Conservation (phyloP, 2,888 invertebrate species). For the Trachelus iudaicus region DNA sequence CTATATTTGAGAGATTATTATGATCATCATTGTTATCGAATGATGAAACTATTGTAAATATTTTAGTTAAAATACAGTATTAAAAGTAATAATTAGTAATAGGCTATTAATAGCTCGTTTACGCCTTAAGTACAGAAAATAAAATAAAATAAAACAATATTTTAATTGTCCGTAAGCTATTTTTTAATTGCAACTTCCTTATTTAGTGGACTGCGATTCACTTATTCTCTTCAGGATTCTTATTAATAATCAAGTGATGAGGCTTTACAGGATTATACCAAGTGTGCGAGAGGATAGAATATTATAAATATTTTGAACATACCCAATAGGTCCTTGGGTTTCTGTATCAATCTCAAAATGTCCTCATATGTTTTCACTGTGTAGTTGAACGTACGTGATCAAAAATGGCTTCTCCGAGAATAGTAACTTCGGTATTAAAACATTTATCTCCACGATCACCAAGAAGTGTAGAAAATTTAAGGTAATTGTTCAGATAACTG, state of each 20-base stretch:
- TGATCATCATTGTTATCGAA: conserved; percentile 49
- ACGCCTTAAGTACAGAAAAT: conserved; percentile 51
- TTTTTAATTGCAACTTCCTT: conserved; percentile 11
- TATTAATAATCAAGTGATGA: background rate
- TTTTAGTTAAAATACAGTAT: conserved; percentile 62
- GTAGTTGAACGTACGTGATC: background rate
- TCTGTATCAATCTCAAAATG: conserved; percentile 18
- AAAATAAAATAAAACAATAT: conserved; percentile 52
- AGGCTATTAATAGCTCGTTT: conserved; percentile 50
- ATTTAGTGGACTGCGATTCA: background rate
- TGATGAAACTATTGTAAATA: conserved; percentile 57
- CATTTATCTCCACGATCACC: conserved; percentile 41
- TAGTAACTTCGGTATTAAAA: conserved; percentile 33
- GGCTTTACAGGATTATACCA: background rate
- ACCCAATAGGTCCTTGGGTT: background rate
- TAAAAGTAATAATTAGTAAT: conserved; percentile 60
- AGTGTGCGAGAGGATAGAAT: background rate
- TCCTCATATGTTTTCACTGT: background rate
- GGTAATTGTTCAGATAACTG: conserved; percentile 26
- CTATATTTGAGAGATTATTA: conserved; percentile 53
- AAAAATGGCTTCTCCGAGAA: conserved; percentile 49
- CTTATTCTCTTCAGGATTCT: background rate
- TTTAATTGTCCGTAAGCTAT: conserved; percentile 44
- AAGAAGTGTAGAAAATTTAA: conserved; percentile 29
- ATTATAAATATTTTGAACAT: background rate